Evolutionary conservation across 1,140 invertebrate genomes (phyloP).

Genomic region (Orchesella cincta): DNA sequence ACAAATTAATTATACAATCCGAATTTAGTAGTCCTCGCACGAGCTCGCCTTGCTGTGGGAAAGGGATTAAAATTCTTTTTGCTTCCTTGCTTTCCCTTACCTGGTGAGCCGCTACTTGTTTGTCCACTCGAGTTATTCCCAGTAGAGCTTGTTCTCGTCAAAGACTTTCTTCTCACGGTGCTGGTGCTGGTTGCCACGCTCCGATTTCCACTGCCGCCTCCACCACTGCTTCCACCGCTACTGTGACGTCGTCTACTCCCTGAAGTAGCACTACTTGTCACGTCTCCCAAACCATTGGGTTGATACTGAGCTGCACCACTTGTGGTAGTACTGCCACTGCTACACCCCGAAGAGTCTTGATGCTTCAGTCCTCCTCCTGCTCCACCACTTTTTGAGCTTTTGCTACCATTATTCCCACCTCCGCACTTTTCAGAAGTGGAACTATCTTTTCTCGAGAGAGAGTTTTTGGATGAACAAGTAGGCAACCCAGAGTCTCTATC

Average conservation of each 20-base stretch:
- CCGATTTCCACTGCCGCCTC: background rate
- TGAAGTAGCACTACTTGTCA: no score
- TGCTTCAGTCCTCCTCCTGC: background rate
- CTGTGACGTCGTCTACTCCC: background rate
- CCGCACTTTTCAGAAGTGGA: background rate
- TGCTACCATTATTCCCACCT: background rate
- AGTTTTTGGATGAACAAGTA: constrained; percentile 16
- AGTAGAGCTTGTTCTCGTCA: background rate
- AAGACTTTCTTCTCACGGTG: constrained; percentile 9
- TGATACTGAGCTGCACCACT: background rate
- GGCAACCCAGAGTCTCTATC: constrained; percentile 36
- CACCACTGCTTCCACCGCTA: constrained; percentile 8
- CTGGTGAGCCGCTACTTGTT: background rate
- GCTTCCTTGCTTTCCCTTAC: background rate
- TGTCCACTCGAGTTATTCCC: background rate
- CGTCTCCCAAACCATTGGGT: no score
- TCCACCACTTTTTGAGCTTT: background rate
- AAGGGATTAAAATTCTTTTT: constrained; percentile 46
- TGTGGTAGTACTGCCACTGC: constrained; percentile 11
- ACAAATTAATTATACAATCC: constrained; percentile 48
- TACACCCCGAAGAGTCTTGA: constrained; percentile 7
- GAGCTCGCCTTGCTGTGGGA: constrained; percentile 45
- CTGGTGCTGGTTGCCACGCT: background rate
- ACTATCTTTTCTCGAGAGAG: background rate
- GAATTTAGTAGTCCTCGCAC: constrained; percentile 45